A percentile compares a stretch with the other conserved stretches of the same genome.
Conservation (phyloP, 1,140 invertebrate genomes). For the Brachionus paranguensis region DNA sequence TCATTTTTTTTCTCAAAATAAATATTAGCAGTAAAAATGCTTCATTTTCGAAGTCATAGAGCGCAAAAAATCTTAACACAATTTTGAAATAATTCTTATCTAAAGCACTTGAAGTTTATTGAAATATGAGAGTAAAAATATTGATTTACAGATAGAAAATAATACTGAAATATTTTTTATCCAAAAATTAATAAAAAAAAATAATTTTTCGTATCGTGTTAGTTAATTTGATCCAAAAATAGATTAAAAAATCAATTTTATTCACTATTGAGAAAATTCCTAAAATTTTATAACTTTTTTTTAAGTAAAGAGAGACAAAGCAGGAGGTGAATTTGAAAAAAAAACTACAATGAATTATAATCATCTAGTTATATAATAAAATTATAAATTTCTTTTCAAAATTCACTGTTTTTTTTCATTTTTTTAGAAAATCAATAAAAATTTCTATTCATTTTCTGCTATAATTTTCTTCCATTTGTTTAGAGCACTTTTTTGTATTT, state of each 20-base stretch:
- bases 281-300: neutral
- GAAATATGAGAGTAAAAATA: neutral
- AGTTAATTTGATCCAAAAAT: neutral
- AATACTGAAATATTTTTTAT: neutral
- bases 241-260: neutral
- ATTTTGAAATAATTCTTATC: neutral
- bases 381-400: neutral
- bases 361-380: neutral
- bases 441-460: neutral
- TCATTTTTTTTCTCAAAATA: no score
- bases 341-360: neutral
- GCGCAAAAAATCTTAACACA: neutral
- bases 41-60: no score
- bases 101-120: neutral
- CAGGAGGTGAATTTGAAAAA: neutral
- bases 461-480: conserved; percentile 3
- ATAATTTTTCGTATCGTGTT: neutral
- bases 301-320: neutral
- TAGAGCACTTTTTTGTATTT: neutral
- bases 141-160: neutral
- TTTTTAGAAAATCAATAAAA: neutral
- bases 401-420: neutral
- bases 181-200: neutral
- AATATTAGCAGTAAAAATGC: no score
- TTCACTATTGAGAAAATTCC: neutral